Conservation (phyloP, 64 coral and sea anemone species). For the Montipora foliosa region DNA sequence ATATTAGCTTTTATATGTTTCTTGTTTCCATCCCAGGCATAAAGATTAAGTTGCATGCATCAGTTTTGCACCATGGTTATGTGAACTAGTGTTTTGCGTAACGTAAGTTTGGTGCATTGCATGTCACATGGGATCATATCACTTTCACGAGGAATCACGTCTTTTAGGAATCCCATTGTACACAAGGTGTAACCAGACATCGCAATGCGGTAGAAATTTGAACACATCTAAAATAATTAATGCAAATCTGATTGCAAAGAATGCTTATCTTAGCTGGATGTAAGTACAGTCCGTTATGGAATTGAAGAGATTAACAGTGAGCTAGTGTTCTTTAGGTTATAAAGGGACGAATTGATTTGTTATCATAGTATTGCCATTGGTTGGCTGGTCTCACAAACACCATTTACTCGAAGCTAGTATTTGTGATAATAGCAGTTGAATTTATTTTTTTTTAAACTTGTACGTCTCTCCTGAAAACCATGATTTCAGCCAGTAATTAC, state of each 20-base stretch:
- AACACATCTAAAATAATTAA: too few relatives aligned
- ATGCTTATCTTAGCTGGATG: not conserved
- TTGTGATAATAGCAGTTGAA: not conserved
- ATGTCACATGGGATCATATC: too few relatives aligned
- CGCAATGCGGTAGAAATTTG: too few relatives aligned
- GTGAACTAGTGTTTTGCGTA: too few relatives aligned
- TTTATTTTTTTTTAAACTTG: not conserved
- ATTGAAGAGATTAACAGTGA: not conserved
- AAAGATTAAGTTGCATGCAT: too few relatives aligned
- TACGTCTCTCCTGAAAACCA: not conserved
- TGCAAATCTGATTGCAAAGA: not conserved
- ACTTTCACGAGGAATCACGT: too few relatives aligned
- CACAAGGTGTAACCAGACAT: not conserved
- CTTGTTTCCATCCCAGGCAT: too few relatives aligned
- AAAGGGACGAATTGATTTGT: not conserved
- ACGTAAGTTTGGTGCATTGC: too few relatives aligned
- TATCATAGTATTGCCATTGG: not conserved
- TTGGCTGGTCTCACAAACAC: conserved; percentile 19
- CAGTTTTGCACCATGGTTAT: too few relatives aligned
- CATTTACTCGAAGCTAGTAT: not conserved
- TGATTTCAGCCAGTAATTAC: not conserved
- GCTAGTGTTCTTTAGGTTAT: not conserved
- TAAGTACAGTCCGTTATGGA: not conserved
- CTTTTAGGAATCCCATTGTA: too few relatives aligned
- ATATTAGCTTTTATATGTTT: too few relatives aligned